Percentiles rank a stretch among this genome's conserved stretches.
These are phyloP conservation scores for Zaprionus gabonicus DNA, from an alignment of 1,140 invertebrate genomes.

Conservation along the genomic window DNA sequence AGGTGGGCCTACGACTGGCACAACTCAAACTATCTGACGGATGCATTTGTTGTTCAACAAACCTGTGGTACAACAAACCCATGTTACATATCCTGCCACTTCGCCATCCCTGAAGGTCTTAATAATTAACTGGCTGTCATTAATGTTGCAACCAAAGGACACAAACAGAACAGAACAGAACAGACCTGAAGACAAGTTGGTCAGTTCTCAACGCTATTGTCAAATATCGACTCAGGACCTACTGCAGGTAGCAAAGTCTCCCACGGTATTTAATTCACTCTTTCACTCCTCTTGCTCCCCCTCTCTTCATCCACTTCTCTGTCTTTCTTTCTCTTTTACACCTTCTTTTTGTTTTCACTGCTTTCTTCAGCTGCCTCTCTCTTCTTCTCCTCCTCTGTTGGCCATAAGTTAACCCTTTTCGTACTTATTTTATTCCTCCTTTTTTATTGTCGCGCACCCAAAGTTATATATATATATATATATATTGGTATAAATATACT, in stretches of 20 bases:
- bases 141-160: slow-evolving; percentile 6
- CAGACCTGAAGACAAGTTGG: background rate
- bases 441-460: slow-evolving; percentile 10
- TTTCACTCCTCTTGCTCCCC: too few species aligned
- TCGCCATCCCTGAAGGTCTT: too few species aligned
- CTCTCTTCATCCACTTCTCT: background rate
- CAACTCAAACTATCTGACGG: background rate
- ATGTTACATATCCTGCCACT: too few species aligned
- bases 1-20: background rate
- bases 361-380: background rate
- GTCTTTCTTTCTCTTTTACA: background rate
- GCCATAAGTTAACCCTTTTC: background rate
- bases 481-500: background rate
- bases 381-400: background rate
- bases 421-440: background rate
- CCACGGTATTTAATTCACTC: background rate
- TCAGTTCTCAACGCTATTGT: slow-evolving; percentile 2
- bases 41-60: background rate
- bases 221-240: slow-evolving; percentile 5
- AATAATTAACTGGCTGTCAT: slow-evolving; percentile 9
- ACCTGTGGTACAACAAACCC: too few species aligned
- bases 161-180: too few species aligned
- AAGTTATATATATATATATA: slow-evolving; percentile 2
- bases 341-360: background rate
- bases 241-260: background rate